Base-by-base conservation (phyloP, 2,797 vertebrate species). In the Propithecus perrieri region DNA sequence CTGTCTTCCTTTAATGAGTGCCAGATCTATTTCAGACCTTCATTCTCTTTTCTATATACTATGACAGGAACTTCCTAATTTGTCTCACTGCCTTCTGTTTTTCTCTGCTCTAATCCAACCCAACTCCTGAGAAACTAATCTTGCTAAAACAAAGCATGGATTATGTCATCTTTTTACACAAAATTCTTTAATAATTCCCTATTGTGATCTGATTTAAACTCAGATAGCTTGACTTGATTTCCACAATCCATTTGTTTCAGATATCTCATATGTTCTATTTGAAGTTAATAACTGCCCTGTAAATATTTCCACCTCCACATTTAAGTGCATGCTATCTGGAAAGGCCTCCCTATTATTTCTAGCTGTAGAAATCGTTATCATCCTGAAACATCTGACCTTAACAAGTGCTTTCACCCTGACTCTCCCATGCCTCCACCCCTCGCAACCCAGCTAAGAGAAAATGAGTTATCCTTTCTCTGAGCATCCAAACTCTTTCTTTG, bases 31-130 rank as follows among this genome's bases (percentile, higher is more conserved):
- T 92, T 95, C 43, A 91, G 50, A 74, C 22, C 24, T n/a, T 94
- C 72, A 80, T 85, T 91, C 43, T 94, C n/a, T 85, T 35, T 97
- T 89, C 55, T 74, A 41, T 95, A 38, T 33, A 46, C 53, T 90
- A 48, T 95, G 57, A 50, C 7, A 90, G 63, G 30, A 35, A 35
- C 43, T 53, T 95, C 30, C 13, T 84, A 89, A 95, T 85, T 95
- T 50, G 15, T 84, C 61, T 91, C 24, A 55, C 46, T 85, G 48
- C 5, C 33, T 92, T 95, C 43, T 78, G 50, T 72, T 95, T 97
- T 93, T 93, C 43, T 43, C 14, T 20, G 5, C 1, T 81, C 9
- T 87, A 89, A 81, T 91, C 65, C 65, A 53, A 1, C 10, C 4
- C 46, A 94, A 83, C 57, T 87, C 35, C 41, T 48, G 13, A 92